Base-by-base conservation (phyloP, 2,797 vertebrate species). In the Acanthurus leucopareius region DNA sequence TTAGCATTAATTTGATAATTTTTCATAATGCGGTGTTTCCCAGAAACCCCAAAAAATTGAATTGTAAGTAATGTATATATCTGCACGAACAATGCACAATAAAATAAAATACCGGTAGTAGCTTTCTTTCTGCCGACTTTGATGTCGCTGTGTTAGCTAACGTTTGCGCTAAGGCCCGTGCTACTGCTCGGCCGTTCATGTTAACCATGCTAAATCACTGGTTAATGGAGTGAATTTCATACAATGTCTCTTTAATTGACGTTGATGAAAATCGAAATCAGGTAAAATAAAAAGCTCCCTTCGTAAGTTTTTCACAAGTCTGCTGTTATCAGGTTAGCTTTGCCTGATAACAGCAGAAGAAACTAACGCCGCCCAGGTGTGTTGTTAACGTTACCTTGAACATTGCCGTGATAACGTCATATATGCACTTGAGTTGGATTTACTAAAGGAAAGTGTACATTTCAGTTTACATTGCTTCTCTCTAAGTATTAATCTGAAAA, bases 131-230 rank as follows among this genome's bases (percentile, higher is more conserved):
- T 57, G 19, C 20, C 16, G 22, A 78, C 40, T 71, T 62, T 66
- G 62, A 49, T 63, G 16, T 70, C 22, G 68, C 25, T 53, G n/a
- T 56, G 72, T 75, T 88, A 74, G 77, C 60, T 62, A 69, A 38
- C 51, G 60, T 72, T 69, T 69, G 75, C 20, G 83, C 40, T 60
- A 42, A 91, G 91, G 93, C 92, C 92, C 63, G 28, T 42, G 83
- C 64, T 81, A 25, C 63, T 75, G 84, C 77, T 35, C 86, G 86
- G 82, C 89, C 91, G 73, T 75, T 76, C 51, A 53, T 79, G 54
- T 78, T 53, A 80, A 77, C 45, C 47, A 54, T 81, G 59, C 75
- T 72, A 51, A 25, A 11, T 32, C 28, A 65, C 52, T 40, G 28
- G 25, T 75, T 49, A 47, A 51, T 10, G 19, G 8, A 19, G 3